Evolutionary conservation across 1,140 invertebrate species (phyloP).

Genomic region (Diachasma alloeum): DNA sequence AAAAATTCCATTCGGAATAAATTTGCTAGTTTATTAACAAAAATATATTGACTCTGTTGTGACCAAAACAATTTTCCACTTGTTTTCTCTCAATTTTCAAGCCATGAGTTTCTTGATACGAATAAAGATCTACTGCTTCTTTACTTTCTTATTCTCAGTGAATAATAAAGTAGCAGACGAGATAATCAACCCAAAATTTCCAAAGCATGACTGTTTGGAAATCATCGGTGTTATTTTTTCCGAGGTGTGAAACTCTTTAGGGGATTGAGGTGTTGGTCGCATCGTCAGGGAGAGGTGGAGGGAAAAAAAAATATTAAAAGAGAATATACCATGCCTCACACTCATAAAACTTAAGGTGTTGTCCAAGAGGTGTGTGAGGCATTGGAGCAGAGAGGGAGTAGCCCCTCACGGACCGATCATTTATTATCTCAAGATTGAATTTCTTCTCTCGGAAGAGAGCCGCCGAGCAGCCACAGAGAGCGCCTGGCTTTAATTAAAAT

Average conservation of each 20-base stretch:
- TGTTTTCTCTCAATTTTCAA: no score
- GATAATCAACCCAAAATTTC: neutral
- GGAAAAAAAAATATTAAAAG: neutral
- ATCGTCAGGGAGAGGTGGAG: neutral
- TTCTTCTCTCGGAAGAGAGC: conserved; percentile 52
- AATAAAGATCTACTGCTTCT: no score
- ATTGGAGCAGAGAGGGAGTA: conserved; percentile 49
- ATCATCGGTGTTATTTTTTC: neutral
- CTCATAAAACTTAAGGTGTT: conserved; percentile 23
- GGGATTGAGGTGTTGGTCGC: neutral
- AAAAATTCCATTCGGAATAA: no score
- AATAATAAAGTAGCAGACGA: neutral
- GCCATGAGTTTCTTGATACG: no score
- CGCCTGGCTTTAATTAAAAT: conserved; percentile 65
- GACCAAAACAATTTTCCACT: no score
- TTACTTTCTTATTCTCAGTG: no score
- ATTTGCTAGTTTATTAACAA: no score
- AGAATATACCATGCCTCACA: neutral
- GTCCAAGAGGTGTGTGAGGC: conserved; percentile 16
- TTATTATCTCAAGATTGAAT: conserved; percentile 68
- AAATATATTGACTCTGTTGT: no score
- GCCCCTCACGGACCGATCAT: conserved; percentile 60
- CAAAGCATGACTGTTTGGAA: neutral
- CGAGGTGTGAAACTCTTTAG: neutral
- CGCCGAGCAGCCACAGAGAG: conserved; percentile 34